These are phyloP conservation scores for Oryzaephilus surinamensis DNA, from an alignment of 1,140 invertebrate species.

Conservation along the genomic window DNA sequence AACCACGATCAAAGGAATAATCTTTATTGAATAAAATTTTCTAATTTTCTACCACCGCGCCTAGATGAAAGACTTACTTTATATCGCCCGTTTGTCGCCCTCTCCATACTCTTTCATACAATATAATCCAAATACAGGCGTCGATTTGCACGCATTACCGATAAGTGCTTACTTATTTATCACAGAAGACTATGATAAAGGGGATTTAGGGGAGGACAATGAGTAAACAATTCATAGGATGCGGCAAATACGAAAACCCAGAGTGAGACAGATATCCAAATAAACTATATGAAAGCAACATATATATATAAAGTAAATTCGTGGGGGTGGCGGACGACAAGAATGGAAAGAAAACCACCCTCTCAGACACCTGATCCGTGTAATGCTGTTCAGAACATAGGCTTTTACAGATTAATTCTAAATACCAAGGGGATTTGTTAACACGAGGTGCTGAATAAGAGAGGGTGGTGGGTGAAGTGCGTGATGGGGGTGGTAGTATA, in stretches of 20 bases:
- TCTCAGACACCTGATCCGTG: conserved; percentile 16
- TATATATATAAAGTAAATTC: no score
- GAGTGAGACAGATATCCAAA: no score
- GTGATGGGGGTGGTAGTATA: no score
- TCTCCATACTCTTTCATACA: neutral
- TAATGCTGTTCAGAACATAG: conserved; percentile 15
- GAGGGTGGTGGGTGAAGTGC: no score
- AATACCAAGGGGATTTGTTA: conserved; percentile 16
- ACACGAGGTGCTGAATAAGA: conserved; percentile 10
- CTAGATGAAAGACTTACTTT: no score
- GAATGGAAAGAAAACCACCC: no score
- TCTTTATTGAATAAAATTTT: neutral
- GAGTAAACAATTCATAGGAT: conserved; percentile 7
- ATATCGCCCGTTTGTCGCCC: neutral
- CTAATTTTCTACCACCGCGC: no score
- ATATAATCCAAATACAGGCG: neutral
- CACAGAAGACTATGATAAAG: conserved; percentile 6
- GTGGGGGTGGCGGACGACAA: no score
- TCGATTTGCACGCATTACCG: conserved; percentile 8
- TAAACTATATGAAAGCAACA: no score
- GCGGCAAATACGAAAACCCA: conserved; percentile 4
- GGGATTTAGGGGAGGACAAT: neutral
- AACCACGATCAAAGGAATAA: no score
- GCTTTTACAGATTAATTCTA: conserved; percentile 20
- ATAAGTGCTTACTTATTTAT: conserved; percentile 10